phyloP scores from a whole-genome alignment of 1,140 invertebrate species.

The Papilio xuthus region DNA sequence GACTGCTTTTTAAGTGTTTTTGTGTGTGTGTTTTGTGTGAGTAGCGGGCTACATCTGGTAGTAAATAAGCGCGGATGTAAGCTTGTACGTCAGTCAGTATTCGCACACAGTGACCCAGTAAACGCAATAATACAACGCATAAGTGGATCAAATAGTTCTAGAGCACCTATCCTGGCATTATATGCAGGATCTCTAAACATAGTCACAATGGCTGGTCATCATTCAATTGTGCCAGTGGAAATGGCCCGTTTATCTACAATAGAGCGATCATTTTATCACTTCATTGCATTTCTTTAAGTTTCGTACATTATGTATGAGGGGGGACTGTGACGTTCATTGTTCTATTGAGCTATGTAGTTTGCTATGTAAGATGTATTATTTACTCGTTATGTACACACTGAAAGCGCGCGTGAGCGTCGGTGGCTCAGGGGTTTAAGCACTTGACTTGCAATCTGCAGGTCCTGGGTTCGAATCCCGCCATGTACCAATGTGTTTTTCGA shows the following conservation, averaged over 20 bases:
- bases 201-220: conserved; percentile 77
- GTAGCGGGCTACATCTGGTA: too few relatives aligned
- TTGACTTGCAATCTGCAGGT: too few relatives aligned
- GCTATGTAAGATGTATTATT: neutral
- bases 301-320: conserved; percentile 73
- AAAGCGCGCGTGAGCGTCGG: too few relatives aligned
- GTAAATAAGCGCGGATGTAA: conserved; percentile 9
- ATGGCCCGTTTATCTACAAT: conserved; percentile 76
- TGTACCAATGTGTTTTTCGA: too few relatives aligned
- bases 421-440: too few relatives aligned
- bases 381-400: too few relatives aligned
- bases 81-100: conserved; percentile 41
- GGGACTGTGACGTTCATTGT: neutral
- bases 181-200: conserved; percentile 79
- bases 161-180: conserved; percentile 71
- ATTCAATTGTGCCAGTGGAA: conserved; percentile 78
- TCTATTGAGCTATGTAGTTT: neutral
- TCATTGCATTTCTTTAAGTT: conserved; percentile 80
- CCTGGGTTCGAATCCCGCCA: too few relatives aligned
- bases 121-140: conserved; percentile 65
- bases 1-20: too few relatives aligned
- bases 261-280: conserved; percentile 65
- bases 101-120: conserved; percentile 70
- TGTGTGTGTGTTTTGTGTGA: too few relatives aligned
- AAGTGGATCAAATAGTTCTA: conserved; percentile 69